These are phyloP conservation scores for Epizoanthus scotinus DNA, from an alignment of 92 coral and sea anemone genomes.

Conservation along the genomic window DNA sequence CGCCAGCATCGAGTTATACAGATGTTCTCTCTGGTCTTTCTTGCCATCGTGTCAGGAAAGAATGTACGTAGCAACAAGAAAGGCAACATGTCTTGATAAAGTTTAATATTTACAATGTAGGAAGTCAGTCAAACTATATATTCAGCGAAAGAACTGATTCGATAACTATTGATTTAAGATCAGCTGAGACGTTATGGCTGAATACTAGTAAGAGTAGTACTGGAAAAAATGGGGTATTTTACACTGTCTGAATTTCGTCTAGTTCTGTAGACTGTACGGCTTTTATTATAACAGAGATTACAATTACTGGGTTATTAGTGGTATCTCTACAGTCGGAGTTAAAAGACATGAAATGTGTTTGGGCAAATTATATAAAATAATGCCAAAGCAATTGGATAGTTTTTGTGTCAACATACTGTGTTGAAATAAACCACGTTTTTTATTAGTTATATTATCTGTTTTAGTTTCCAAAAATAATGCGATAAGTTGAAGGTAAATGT, in stretches of 20 bases:
- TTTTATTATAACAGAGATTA: not conserved
- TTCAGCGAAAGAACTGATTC: not conserved
- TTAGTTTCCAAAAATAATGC: not conserved
- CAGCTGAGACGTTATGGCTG: too few species aligned
- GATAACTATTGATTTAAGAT: not conserved
- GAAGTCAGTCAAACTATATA: not conserved
- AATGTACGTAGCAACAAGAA: too few species aligned
- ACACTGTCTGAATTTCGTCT: not conserved
- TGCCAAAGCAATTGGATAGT: not conserved
- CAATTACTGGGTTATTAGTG: not conserved
- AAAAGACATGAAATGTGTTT: not conserved
- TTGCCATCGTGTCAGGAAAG: too few species aligned
- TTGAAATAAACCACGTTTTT: not conserved
- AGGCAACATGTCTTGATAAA: not conserved
- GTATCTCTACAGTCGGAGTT: not conserved
- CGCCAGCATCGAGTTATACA: too few species aligned
- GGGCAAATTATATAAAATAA: not conserved
- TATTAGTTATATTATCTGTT: not conserved
- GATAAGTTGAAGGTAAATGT: not conserved
- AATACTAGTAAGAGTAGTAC: not conserved
- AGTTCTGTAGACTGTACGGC: too few species aligned
- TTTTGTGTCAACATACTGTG: constrained; percentile 12
- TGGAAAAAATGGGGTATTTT: not conserved
- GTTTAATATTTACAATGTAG: constrained; percentile 25
- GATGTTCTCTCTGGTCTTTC: too few species aligned